Evolutionary conservation across 2,113 vertebrate species (phyloP).

Genomic region (Mellivora capensis): DNA sequence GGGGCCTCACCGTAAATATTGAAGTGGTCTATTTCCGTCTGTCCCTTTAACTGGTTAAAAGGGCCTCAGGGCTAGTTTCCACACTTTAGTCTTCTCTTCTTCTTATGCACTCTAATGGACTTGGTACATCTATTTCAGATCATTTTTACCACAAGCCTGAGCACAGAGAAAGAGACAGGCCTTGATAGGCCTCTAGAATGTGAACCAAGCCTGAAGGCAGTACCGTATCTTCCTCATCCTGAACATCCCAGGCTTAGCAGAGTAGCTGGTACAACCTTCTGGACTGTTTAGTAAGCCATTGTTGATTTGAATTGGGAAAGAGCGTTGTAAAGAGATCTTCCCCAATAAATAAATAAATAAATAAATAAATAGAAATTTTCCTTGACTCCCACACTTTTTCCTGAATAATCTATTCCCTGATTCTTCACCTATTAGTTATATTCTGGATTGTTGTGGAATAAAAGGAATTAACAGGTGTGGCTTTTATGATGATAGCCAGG

Average conservation of each 20-base stretch:
- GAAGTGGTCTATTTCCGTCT: background rate
- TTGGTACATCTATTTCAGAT: background rate
- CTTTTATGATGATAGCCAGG: background rate
- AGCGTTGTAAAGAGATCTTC: background rate
- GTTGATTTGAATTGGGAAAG: background rate
- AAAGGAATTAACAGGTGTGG: background rate
- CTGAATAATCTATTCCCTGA: background rate
- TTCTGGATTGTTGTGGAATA: background rate
- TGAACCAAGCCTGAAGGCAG: background rate
- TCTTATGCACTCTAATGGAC: background rate
- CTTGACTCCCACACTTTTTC: background rate
- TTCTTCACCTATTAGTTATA: slow-evolving; percentile 28
- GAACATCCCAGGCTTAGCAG: background rate
- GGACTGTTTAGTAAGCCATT: background rate
- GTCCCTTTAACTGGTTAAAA: background rate
- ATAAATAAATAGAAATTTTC: background rate
- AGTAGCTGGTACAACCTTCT: background rate
- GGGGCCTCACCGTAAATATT: background rate
- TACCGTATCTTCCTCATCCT: background rate
- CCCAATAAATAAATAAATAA: background rate
- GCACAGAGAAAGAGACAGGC: background rate
- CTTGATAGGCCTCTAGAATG: background rate
- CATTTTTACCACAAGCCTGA: background rate
- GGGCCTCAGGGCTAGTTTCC: background rate
- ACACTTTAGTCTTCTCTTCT: background rate